Conservation (phyloP, 2,888 invertebrate genomes). For the Eulithis testata region DNA sequence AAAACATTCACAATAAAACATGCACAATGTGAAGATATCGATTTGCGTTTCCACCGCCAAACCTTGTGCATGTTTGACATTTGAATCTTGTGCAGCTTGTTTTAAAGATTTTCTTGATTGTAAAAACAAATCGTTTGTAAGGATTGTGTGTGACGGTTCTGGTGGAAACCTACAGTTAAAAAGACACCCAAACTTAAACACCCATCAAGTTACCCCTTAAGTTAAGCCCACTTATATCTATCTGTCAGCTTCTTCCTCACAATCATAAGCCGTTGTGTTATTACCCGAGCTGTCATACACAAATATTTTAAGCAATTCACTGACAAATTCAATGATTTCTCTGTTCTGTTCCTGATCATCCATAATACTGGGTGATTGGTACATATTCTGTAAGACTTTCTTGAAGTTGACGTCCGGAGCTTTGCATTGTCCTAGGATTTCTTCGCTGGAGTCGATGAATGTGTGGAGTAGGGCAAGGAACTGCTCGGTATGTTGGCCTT, state of each 20-base stretch:
- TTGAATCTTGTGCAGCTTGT: too few species aligned
- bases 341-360: constrained; percentile 52
- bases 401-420: constrained; percentile 54
- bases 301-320: constrained; percentile 47
- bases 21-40: too few species aligned
- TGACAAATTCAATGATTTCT: constrained; percentile 67
- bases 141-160: too few species aligned
- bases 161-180: too few species aligned
- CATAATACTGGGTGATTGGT: constrained; percentile 43
- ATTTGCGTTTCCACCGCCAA: too few species aligned
- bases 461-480: constrained; percentile 59
- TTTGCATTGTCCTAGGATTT: constrained; percentile 53
- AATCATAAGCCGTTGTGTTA: constrained; percentile 25
- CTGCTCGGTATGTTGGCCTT: constrained; percentile 65
- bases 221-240: constrained; percentile 40
- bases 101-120: too few species aligned
- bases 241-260: constrained; percentile 60
- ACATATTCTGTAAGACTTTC: constrained; percentile 52
- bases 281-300: constrained; percentile 20
- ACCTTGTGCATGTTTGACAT: too few species aligned
- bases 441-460: constrained; percentile 50
- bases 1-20: too few species aligned
- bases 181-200: too few species aligned
- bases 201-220: too few species aligned
- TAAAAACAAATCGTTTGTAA: too few species aligned